Percentiles rank a stretch among this genome's conserved stretches.
Evolutionary conservation across 2,797 vertebrate genomes (phyloP).

Genomic region (Salarias fasciatus): DNA sequence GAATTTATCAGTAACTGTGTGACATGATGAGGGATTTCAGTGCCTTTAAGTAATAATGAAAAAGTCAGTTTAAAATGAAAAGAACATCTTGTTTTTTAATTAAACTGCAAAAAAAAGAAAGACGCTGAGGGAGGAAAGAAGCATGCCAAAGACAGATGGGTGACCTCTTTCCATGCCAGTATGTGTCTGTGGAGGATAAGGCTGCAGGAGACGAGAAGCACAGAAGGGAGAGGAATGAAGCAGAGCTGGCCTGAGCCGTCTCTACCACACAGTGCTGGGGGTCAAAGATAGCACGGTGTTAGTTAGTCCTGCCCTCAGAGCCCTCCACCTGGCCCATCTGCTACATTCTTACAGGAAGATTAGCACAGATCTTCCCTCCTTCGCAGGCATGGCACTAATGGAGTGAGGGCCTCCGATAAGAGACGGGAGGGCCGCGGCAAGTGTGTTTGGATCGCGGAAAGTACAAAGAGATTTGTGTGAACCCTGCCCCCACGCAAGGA

Average conservation of each 20-base stretch:
- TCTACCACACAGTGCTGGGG: constrained; percentile 76
- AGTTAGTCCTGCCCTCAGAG: constrained; percentile 66
- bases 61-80: constrained; percentile 57
- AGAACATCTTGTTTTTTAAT: constrained; percentile 61
- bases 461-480: constrained; percentile 76
- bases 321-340: constrained; percentile 80
- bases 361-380: constrained; percentile 81
- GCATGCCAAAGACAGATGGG: constrained; percentile 61
- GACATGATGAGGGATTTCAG: constrained; percentile 3
- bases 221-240: constrained; percentile 67
- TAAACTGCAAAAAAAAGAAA: constrained; percentile 58
- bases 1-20: not conserved
- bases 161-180: constrained; percentile 65
- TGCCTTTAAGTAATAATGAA: constrained; percentile 29
- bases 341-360: constrained; percentile 84
- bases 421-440: constrained; percentile 64
- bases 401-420: constrained; percentile 84
- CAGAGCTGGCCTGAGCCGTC: constrained; percentile 75
- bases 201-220: constrained; percentile 64
- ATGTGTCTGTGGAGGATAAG: constrained; percentile 60
- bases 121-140: constrained; percentile 55
- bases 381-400: constrained; percentile 84
- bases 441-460: constrained; percentile 69
- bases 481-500: constrained; percentile 73
- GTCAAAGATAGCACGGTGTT: constrained; percentile 73